Percentiles rank a stretch among this genome's conserved stretches.
These are phyloP conservation scores for Phrynosoma blainvillii DNA, from an alignment of 2,113 vertebrate genomes.

Conservation along the genomic window DNA sequence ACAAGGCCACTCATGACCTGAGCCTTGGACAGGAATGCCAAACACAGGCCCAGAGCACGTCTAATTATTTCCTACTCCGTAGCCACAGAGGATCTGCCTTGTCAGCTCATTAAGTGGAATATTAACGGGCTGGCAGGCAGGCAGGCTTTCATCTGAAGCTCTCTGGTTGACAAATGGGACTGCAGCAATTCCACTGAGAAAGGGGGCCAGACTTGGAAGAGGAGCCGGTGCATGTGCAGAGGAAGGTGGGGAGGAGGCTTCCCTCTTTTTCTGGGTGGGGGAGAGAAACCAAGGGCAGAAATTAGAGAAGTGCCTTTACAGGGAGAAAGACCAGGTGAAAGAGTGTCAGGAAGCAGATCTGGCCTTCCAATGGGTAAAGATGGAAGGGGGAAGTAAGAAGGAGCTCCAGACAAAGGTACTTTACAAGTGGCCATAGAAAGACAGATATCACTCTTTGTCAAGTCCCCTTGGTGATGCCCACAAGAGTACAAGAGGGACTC, in stretches of 20 bases:
- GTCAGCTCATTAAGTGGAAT: conserved; percentile 31
- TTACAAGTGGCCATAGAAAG: too few relatives aligned
- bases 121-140: conserved; percentile 20
- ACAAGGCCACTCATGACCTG: not conserved
- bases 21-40: not conserved
- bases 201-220: not conserved
- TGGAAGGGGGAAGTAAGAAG: not conserved
- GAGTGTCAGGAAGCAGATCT: not conserved
- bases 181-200: conserved; percentile 18
- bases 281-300: not conserved
- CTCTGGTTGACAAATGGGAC: conserved; percentile 30
- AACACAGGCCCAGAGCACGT: not conserved
- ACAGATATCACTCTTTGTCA: not conserved
- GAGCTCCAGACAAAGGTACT: too few relatives aligned
- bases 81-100: conserved; percentile 10
- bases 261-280: not conserved
- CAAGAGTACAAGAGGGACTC: not conserved
- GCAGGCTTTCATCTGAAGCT: conserved; percentile 7
- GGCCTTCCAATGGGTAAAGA: not conserved
- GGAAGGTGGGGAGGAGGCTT: not conserved
- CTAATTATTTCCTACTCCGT: not conserved
- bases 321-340: too few relatives aligned
- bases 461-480: not conserved
- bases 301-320: not conserved
- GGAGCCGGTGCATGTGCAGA: not conserved